Evolutionary conservation across 2,797 vertebrate species (phyloP), one percentile per base, ranked within the genome.

Genomic region (Micrastur ruficollis): DNA sequence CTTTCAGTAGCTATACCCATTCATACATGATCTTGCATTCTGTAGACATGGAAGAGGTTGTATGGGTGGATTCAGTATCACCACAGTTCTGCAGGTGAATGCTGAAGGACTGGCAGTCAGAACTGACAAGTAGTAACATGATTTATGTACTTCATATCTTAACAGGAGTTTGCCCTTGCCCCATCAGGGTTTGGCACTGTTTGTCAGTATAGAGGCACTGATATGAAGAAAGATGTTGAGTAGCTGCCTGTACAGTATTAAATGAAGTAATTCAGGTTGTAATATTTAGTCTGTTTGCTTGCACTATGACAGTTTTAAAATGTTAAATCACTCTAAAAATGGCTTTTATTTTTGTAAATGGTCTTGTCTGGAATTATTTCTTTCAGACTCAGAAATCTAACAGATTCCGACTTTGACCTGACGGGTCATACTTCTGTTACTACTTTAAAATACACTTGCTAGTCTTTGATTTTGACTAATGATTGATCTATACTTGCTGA

Each of bases 161-260:
- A 36, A 18, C 10, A 17, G 56, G 56, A 70, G 47, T 4, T 52
- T 17, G 50, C 52, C 63, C 34, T 58, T n/a, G 42, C 26, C 3
- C 0, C 44, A 44, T 23, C 44, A 44, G 55, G n/a, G 34, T 36
- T 56, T 36, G 46, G 50, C 26, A 25, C 34, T 40, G 52, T 27
- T 32, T 44, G 36, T 42, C 66, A 20, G 29, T 25, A 12, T 31
- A 14, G 49, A 59, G 79, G 29, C 44, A 21, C 46, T 34, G 42
- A 20, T 6, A 3, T 0, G 0, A 20, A 71, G 55, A 40, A 40
- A 1, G n/a, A 16, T 19, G 8, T 12, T 40, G 56, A 62, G 50
- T 22, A 55, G 40, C 75, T 67, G 26, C 53, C 52, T 38, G 38
- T 19, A 11, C 34, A 19, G 16, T 49, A 18, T 9, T 55, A 63